Evolutionary conservation across 2,797 vertebrate genomes (phyloP), one percentile per base, ranked within the genome.

Genomic region (Morus bassanus): DNA sequence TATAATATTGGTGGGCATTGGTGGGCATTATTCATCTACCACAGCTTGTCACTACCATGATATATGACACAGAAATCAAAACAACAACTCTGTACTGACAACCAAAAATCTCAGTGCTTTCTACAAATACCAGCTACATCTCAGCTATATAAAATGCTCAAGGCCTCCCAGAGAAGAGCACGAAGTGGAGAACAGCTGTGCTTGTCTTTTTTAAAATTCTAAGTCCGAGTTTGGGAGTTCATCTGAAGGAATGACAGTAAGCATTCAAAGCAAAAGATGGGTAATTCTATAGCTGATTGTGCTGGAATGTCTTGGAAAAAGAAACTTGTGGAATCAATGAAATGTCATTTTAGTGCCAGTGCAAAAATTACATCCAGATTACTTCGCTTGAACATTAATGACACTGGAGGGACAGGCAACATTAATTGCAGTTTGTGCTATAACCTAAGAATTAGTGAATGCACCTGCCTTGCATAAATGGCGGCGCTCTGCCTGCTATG

Each of bases 241-340:
- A 54, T 85, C 74, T 96, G 91, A 96, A 95, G 91, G 72, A 97
- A 91, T 92, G 93, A 91, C 79, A 93, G 84, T 90, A 97, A 97
- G 84, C 46, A 91, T 65, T 86, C 93, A 96, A 75, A 91, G 68
- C 82, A 90, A 95, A 90, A 77, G 73, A 83, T 65, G 84, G 69
- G 89, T 93, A 95, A 90, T 73, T 91, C 91, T 96, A 93, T 72
- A 93, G 89, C 91, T 97, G 95, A 95, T 96, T 96, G 88, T 95
- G 78, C 88, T 88, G 45, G 93, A 96, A 94, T 96, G 77, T 92
- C 95, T 96, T 96, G 94, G 95, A 96, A 95, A 96, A 93, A 96
- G 85, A 96, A 96, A 97, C 89, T 84, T 0, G 5, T 93, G 86
- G 90, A 96, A 94, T 97, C 92, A 83, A 67, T 96, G 84, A 97